Conservation (phyloP, 2,888 invertebrate genomes). For the Oxycera nigricornis region DNA sequence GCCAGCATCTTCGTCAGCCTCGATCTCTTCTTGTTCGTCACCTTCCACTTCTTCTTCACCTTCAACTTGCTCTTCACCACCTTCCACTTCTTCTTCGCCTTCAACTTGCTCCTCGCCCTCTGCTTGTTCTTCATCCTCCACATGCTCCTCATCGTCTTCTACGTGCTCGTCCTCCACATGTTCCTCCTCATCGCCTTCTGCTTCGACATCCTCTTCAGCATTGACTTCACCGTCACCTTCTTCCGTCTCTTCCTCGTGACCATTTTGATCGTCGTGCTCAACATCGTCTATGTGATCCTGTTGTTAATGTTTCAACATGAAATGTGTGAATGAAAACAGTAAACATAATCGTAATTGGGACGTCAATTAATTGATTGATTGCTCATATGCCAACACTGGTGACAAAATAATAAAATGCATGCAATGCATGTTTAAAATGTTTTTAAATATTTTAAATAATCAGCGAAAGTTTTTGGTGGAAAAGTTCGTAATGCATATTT, state of each 20-base stretch:
- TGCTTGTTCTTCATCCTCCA: background rate
- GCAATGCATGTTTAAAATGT: too few relatives aligned
- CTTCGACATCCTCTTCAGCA: background rate
- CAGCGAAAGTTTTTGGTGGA: too few relatives aligned
- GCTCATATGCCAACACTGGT: too few relatives aligned
- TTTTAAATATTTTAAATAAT: too few relatives aligned
- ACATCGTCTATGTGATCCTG: too few relatives aligned
- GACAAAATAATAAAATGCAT: too few relatives aligned
- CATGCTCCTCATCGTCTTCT: background rate
- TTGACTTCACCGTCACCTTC: background rate
- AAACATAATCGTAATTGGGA: too few relatives aligned
- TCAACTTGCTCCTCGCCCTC: background rate
- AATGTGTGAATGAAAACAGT: too few relatives aligned
- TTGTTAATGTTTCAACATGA: too few relatives aligned
- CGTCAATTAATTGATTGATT: too few relatives aligned
- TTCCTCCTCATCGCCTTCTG: background rate
- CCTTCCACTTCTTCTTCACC: background rate
- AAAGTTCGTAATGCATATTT: background rate
- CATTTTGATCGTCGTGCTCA: too few relatives aligned
- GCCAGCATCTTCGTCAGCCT: slow-evolving; percentile 8
- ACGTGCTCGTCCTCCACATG: background rate
- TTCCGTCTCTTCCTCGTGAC: background rate
- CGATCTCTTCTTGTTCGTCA: slow-evolving; percentile 4
- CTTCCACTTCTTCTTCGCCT: background rate
- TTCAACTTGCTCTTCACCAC: background rate